Conservation (phyloP, 2,797 vertebrate species). For the Typhlichthys eigenmanni region DNA sequence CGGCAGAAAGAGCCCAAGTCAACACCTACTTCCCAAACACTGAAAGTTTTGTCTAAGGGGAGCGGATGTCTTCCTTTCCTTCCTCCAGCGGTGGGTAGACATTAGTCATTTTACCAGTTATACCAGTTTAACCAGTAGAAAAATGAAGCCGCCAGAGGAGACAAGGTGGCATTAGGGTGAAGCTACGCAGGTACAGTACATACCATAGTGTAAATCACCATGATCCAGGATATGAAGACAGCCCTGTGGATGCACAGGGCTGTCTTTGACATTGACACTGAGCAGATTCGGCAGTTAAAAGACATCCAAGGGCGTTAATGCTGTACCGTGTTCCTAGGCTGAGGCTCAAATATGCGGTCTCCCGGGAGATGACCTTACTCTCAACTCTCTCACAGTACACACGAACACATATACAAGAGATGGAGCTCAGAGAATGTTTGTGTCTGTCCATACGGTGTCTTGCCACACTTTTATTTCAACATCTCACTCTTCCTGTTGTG, state of each 20-base stretch:
- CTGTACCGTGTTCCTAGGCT: not conserved
- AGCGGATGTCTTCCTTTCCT: slow-evolving; percentile 11
- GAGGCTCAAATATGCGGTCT: slow-evolving; percentile 14
- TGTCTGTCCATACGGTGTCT: slow-evolving; percentile 16
- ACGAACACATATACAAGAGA: slow-evolving; percentile 6
- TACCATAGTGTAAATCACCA: not conserved
- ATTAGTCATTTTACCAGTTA: slow-evolving; percentile 14
- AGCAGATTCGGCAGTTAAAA: slow-evolving; percentile 30
- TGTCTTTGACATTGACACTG: slow-evolving; percentile 24
- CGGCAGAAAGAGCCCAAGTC: not conserved
- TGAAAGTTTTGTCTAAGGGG: slow-evolving; percentile 29
- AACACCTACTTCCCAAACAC: slow-evolving; percentile 5
- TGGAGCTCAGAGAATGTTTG: slow-evolving; percentile 1
- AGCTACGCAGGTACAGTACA: slow-evolving; percentile 7
- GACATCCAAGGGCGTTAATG: slow-evolving; percentile 23
- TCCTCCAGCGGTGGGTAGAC: slow-evolving; percentile 19
- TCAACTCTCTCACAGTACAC: slow-evolving; percentile 21
- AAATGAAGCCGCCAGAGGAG: slow-evolving; percentile 7
- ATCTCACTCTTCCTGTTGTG: not conserved
- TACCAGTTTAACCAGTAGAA: slow-evolving; percentile 3
- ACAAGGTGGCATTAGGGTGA: not conserved
- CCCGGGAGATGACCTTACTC: slow-evolving; percentile 26
- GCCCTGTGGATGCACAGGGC: slow-evolving; percentile 21
- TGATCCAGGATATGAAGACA: slow-evolving; percentile 10
- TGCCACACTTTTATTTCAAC: not conserved